These are phyloP conservation scores for Eupleurogrammus muticus DNA, from an alignment of 2,797 vertebrate genomes.

Conservation along the genomic window DNA sequence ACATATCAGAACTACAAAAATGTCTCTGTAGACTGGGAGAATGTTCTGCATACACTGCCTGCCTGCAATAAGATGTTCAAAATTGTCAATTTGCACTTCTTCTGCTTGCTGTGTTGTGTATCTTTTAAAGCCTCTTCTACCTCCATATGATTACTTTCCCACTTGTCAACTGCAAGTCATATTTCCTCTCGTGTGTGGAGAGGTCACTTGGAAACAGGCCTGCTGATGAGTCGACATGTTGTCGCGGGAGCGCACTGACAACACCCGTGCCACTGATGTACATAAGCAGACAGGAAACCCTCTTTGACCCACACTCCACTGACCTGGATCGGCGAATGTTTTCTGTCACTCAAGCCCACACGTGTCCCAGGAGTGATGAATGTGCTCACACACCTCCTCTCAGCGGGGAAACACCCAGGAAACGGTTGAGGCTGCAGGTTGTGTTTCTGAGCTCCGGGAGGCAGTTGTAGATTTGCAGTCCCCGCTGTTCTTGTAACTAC, in stretches of 20 bases:
- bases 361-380: slow-evolving; percentile 57
- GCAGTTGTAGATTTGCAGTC: slow-evolving; percentile 18
- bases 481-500: slow-evolving; percentile 27
- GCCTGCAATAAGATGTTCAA: neutral
- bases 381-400: slow-evolving; percentile 29
- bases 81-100: neutral
- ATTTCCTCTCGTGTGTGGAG: slow-evolving; percentile 44
- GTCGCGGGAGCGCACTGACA: slow-evolving; percentile 54
- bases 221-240: slow-evolving; percentile 72
- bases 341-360: slow-evolving; percentile 70
- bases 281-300: slow-evolving; percentile 68
- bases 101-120: neutral
- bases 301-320: slow-evolving; percentile 72
- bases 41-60: no score
- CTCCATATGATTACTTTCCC: slow-evolving; percentile 13
- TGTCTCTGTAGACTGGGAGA: no score
- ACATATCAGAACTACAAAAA: no score
- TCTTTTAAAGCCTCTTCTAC: slow-evolving; percentile 8
- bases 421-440: slow-evolving; percentile 22
- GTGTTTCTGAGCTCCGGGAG: slow-evolving; percentile 29
- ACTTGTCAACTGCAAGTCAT: slow-evolving; percentile 35
- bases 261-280: slow-evolving; percentile 63
- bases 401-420: slow-evolving; percentile 50
- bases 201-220: slow-evolving; percentile 67
- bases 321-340: slow-evolving; percentile 72